These are phyloP conservation scores for Lucilia sericata DNA, from an alignment of 1,140 invertebrate genomes.

Conservation along the genomic window DNA sequence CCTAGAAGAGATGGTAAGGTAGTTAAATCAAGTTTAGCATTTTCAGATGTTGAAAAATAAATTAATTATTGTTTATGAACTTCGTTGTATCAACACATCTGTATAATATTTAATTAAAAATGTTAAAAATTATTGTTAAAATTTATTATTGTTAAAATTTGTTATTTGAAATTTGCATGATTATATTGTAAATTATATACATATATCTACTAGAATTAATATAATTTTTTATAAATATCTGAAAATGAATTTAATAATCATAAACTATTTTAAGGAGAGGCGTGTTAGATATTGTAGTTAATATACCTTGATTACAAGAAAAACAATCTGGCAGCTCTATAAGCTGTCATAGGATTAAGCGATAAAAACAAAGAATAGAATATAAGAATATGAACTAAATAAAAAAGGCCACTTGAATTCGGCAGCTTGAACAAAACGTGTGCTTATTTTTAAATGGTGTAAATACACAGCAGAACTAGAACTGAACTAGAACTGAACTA, in stretches of 20 bases:
- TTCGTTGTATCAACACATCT: too few species aligned
- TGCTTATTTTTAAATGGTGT: constrained; percentile 15
- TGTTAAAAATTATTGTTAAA: too few species aligned
- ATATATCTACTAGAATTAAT: background rate
- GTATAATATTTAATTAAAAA: background rate
- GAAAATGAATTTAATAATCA: constrained; percentile 2
- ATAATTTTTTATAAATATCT: background rate
- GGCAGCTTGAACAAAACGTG: background rate
- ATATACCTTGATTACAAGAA: background rate
- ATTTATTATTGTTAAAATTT: too few species aligned
- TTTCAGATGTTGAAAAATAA: background rate
- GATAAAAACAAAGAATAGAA: too few species aligned
- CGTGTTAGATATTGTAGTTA: background rate
- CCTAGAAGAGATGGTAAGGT: background rate
- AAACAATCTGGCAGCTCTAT: background rate
- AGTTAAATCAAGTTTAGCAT: background rate
- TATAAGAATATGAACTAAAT: background rate
- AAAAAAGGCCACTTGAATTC: background rate
- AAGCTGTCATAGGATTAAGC: background rate
- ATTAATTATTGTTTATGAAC: background rate
- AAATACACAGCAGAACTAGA: background rate
- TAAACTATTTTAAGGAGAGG: background rate
- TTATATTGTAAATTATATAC: background rate
- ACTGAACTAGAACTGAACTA: too few species aligned
- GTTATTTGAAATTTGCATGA: background rate